These are phyloP conservation scores for Vanessa atalanta DNA, from an alignment of 1,140 invertebrate genomes.

Conservation along the genomic window DNA sequence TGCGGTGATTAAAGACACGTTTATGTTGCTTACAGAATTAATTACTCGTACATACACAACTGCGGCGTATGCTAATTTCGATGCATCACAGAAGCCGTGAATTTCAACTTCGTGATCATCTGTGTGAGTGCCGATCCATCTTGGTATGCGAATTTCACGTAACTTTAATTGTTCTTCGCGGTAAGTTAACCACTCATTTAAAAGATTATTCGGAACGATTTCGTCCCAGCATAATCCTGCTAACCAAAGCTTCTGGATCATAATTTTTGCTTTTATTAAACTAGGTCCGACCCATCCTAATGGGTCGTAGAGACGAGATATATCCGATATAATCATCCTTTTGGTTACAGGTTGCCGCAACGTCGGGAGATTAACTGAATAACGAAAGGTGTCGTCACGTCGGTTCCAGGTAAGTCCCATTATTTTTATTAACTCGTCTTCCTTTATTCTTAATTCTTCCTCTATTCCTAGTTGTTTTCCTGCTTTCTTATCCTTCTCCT, in stretches of 20 bases:
- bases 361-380: conserved; percentile 19
- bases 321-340: conserved; percentile 38
- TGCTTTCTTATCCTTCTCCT: background rate
- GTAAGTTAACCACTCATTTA: conserved; percentile 37
- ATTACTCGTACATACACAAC: conserved; percentile 34
- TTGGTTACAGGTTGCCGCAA: conserved; percentile 33
- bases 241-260: conserved; percentile 35
- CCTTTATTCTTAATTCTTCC: conserved; percentile 1
- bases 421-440: conserved; percentile 30
- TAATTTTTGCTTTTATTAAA: conserved; percentile 29
- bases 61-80: conserved; percentile 34
- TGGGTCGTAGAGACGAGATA: conserved; percentile 33
- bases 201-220: conserved; percentile 17
- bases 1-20: conserved; percentile 21
- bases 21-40: background rate
- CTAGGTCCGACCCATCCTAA: conserved; percentile 35
- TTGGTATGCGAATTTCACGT: conserved; percentile 11
- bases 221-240: conserved; percentile 35
- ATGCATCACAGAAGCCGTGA: conserved; percentile 38
- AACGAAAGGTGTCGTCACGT: conserved; percentile 18
- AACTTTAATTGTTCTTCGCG: conserved; percentile 11
- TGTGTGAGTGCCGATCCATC: conserved; percentile 17
- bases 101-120: conserved; percentile 10
- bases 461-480: conserved; percentile 3
- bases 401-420: conserved; percentile 34